A percentile compares a stretch with the other conserved stretches of the same genome.
Evolutionary conservation across 2,113 vertebrate genomes (phyloP).

Genomic region (Accipiter virgatus): DNA sequence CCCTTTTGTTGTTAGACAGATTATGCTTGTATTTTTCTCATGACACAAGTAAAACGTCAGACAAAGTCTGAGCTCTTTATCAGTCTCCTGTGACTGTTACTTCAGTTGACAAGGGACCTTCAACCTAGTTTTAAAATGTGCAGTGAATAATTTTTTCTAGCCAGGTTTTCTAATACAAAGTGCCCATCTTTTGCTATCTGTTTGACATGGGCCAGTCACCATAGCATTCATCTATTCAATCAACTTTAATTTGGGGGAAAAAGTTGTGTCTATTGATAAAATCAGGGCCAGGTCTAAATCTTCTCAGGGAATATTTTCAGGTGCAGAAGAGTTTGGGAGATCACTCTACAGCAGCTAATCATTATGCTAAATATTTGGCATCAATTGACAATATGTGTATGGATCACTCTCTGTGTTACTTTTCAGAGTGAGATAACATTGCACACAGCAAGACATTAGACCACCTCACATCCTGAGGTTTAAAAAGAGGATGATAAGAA

Average conservation of each 20-base stretch:
- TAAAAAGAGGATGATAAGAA: background rate
- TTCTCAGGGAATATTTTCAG: background rate
- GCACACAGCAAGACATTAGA: background rate
- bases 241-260: fast-evolving
- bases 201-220: background rate
- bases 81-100: background rate
- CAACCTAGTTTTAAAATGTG: background rate
- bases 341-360: background rate
- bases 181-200: background rate
- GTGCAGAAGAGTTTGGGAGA: background rate
- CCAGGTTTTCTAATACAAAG: background rate
- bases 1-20: background rate
- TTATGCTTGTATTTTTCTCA: background rate
- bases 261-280: background rate
- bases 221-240: background rate
- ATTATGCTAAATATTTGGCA: background rate
- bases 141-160: background rate
- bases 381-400: background rate
- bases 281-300: background rate
- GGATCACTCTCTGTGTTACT: background rate
- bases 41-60: background rate
- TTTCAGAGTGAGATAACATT: background rate
- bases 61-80: background rate
- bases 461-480: background rate
- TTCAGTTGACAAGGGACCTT: background rate